Percentiles rank a stretch among this genome's conserved stretches.
phyloP scores from a whole-genome alignment of 2,797 vertebrate genomes.

The Yasuhikotakia modesta region DNA sequence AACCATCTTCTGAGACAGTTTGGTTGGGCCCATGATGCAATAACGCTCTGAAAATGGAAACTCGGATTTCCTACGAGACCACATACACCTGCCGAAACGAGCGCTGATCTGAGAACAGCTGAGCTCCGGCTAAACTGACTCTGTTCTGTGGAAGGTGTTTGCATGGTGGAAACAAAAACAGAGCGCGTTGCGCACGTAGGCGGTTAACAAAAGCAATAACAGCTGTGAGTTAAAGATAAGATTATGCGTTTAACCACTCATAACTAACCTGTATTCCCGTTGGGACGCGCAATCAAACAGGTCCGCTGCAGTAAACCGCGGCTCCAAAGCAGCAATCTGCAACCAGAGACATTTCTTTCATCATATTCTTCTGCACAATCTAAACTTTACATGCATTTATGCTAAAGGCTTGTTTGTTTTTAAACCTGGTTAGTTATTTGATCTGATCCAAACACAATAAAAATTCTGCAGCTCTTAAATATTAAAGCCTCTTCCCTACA shows the following conservation, averaged over 20 bases:
- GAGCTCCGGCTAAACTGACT: not conserved
- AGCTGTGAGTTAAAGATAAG: conserved; percentile 11
- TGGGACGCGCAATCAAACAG: conserved; percentile 81
- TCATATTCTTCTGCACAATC: not conserved
- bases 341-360: conserved; percentile 33
- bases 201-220: conserved; percentile 1
- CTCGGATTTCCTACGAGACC: conserved; percentile 6
- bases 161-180: not conserved
- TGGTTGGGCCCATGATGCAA: conserved; percentile 32
- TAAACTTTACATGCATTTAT: not conserved
- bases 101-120: conserved; percentile 23
- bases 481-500: not conserved
- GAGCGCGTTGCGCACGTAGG: not conserved
- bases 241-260: not conserved
- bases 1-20: conserved; percentile 26
- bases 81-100: not conserved
- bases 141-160: conserved; percentile 3
- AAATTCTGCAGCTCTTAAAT: not conserved
- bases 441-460: not conserved
- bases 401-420: not conserved
- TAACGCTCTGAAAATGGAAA: conserved; percentile 16
- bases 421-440: not conserved
- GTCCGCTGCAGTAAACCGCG: conserved; percentile 76
- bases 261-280: conserved; percentile 76
- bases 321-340: conserved; percentile 73